phyloP scores from a whole-genome alignment of 2,888 invertebrate species.

The Frankliniella fusca region DNA sequence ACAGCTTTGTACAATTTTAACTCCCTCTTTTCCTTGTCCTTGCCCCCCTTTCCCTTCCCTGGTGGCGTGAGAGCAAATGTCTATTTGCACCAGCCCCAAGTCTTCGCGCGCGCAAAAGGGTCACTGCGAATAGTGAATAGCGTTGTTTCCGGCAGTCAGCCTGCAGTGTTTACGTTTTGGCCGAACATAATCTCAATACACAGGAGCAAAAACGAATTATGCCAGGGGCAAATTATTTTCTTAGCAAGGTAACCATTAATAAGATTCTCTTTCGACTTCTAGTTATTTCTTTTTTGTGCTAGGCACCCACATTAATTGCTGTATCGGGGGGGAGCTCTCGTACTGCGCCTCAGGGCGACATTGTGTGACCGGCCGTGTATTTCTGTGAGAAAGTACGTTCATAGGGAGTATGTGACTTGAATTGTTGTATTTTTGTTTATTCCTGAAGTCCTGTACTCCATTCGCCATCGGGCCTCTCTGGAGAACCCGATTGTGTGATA shows the following conservation, averaged over 20 bases:
- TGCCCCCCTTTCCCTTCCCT: neutral
- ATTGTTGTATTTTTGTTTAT: neutral
- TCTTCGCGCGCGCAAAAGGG: neutral
- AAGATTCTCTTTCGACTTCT: neutral
- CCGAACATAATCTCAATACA: neutral
- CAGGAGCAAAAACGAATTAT: neutral
- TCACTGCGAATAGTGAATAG: neutral
- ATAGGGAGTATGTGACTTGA: neutral
- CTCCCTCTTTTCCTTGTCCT: neutral
- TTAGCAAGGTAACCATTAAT: neutral
- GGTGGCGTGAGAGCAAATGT: neutral
- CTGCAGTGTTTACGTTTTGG: neutral
- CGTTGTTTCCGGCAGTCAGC: neutral
- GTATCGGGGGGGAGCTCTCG: neutral
- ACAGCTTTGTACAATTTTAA: neutral
- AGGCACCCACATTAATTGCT: neutral
- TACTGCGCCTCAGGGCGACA: neutral
- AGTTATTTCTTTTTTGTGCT: neutral
- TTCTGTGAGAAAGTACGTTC: neutral
- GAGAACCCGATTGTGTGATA: too few relatives aligned
- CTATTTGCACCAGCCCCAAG: neutral
- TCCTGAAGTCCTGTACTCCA: too few relatives aligned
- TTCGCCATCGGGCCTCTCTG: too few relatives aligned
- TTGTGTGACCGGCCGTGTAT: neutral
- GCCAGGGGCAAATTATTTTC: slow-evolving; percentile 11